Conservation (phyloP, 2,113 vertebrate genomes). For the Rallus limicola region DNA sequence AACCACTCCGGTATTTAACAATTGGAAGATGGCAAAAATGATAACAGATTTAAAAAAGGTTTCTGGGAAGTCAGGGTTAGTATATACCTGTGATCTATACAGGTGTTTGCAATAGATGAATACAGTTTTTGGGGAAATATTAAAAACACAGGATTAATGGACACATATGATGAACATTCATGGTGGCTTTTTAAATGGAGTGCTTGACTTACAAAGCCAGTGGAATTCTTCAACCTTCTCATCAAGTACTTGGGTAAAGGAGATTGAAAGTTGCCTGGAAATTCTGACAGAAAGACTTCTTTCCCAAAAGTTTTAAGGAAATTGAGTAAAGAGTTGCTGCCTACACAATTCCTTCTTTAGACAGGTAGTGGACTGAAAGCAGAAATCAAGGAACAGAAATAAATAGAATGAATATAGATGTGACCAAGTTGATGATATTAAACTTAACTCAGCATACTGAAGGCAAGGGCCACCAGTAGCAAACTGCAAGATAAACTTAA, state of each 20-base stretch:
- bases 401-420: background rate
- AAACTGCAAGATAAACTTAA: background rate
- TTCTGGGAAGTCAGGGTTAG: background rate
- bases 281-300: background rate
- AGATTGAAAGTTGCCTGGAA: background rate
- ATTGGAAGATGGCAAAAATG: background rate
- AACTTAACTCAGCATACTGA: background rate
- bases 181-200: background rate
- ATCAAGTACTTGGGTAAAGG: background rate
- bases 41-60: background rate
- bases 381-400: background rate
- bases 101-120: background rate
- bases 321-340: background rate
- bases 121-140: background rate
- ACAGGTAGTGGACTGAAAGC: background rate
- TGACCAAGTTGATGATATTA: background rate
- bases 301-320: background rate
- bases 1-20: background rate
- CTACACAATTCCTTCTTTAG: background rate
- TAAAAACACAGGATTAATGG: background rate
- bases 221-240: background rate
- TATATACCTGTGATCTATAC: background rate
- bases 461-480: background rate
- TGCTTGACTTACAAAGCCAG: background rate
- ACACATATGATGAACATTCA: background rate